These are phyloP conservation scores for Platysternon megacephalum DNA, from an alignment of 2,113 vertebrate species.

Conservation along the genomic window DNA sequence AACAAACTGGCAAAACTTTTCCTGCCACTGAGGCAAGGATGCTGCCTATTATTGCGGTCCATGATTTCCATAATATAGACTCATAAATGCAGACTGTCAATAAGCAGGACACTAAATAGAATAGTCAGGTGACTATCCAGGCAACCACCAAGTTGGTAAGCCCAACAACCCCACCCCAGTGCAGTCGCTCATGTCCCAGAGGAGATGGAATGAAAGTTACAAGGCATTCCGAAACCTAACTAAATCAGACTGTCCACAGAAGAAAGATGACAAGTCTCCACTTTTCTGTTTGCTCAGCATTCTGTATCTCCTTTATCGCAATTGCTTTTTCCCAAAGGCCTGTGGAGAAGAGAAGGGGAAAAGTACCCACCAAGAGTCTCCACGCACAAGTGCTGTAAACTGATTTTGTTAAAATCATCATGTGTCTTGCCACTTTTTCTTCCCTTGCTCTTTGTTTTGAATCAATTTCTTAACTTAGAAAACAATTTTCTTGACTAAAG, in stretches of 20 bases:
- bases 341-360: not conserved
- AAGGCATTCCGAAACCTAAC: not conserved
- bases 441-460: not conserved
- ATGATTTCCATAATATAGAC: not conserved
- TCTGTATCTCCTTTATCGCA: not conserved
- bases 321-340: not conserved
- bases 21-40: not conserved
- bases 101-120: not conserved
- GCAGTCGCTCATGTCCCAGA: fast-evolving
- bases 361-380: not conserved
- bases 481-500: not conserved
- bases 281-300: fast-evolving
- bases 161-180: no score
- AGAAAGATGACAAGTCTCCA: not conserved
- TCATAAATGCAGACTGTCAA: not conserved
- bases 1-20: constrained; percentile 55
- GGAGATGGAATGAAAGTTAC: not conserved
- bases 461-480: not conserved
- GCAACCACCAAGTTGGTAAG: not conserved
- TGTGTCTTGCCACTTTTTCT: fast-evolving
- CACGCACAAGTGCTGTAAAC: not conserved
- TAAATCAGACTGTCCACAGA: not conserved
- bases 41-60: not conserved
- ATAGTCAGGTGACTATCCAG: not conserved
- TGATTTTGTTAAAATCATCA: not conserved